phyloP scores from a whole-genome alignment of 2,888 invertebrate species.

The Cetonia aurata region DNA sequence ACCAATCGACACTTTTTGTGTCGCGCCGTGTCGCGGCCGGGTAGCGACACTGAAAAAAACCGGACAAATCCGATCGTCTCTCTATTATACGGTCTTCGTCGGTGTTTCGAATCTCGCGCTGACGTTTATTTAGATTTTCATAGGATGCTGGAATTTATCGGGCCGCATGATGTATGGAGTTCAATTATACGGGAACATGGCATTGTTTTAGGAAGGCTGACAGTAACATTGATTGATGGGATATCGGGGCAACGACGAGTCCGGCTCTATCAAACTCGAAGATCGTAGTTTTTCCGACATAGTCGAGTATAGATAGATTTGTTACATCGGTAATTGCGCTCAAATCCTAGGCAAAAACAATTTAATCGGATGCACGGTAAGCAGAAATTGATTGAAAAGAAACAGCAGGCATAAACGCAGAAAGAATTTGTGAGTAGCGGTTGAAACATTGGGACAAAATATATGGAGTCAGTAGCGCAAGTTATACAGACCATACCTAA shows the following conservation, averaged over 20 bases:
- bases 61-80: constrained; percentile 30
- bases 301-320: constrained; percentile 3
- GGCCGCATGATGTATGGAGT: constrained; percentile 64
- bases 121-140: constrained; percentile 45
- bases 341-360: background rate
- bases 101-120: constrained; percentile 30
- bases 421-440: too few species aligned
- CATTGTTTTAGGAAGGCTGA: constrained; percentile 65
- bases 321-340: background rate
- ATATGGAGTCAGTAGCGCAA: too few species aligned
- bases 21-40: constrained; percentile 12
- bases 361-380: too few species aligned
- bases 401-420: too few species aligned
- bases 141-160: constrained; percentile 58
- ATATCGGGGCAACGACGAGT: constrained; percentile 61
- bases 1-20: constrained; percentile 39
- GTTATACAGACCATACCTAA: too few species aligned
- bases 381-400: too few species aligned
- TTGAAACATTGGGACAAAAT: too few species aligned
- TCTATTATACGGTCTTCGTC: constrained; percentile 32
- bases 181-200: constrained; percentile 67
- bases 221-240: constrained; percentile 66
- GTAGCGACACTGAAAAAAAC: background rate
- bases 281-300: constrained; percentile 35
- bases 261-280: constrained; percentile 56